Evolutionary conservation across 2,888 invertebrate species (phyloP), one percentile per base, ranked within the genome.

Genomic region (Erynnis tages): DNA sequence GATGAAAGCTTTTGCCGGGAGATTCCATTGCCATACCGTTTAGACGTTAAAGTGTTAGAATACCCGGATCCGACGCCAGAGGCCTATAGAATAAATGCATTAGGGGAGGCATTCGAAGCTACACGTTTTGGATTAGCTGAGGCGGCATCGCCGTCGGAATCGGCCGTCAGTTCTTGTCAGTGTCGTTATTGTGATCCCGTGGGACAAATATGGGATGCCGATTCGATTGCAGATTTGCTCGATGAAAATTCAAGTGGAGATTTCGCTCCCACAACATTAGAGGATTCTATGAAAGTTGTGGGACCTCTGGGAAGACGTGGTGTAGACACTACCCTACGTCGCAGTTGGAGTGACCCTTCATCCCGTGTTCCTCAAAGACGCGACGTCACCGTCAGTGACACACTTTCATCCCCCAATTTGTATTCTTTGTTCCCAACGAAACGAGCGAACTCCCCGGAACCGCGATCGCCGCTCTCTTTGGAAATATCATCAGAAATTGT

Each of bases 401-500:
- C 68, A 58, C 73, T 80, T 57, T 88, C 90, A 4, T 79, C 89
- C 54, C 85, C 90, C 52, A 85, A 88, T 70, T 69, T 89, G 53
- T 89, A 89, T 66, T 89, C 89, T 48, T 70, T 89, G 60, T 89
- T 89, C 68, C 88, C 85, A 67, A 72, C 81, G 45, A 78, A 79
- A 72, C 73, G 78, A 62, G 71, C 76, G 45, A 84, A 73, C 63
- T 86, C 85, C 41, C 85, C 85, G 13, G 86, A 84, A 64, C 83
- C 82, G 53, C 83, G 76, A 61, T 88, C 76, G 66, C 82, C 83
- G 41, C 87, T 80, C 59, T 86, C 82, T 57, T 82, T 94, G 65
- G 93, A 94, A 76, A 94, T 94, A 54, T 94, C 94, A 23, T 94
- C 94, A 25, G 93, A 94, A 71, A 95, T 95, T 63, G 94, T 95